Conservation (phyloP, 2,888 invertebrate genomes). For the Anodontia alba region DNA sequence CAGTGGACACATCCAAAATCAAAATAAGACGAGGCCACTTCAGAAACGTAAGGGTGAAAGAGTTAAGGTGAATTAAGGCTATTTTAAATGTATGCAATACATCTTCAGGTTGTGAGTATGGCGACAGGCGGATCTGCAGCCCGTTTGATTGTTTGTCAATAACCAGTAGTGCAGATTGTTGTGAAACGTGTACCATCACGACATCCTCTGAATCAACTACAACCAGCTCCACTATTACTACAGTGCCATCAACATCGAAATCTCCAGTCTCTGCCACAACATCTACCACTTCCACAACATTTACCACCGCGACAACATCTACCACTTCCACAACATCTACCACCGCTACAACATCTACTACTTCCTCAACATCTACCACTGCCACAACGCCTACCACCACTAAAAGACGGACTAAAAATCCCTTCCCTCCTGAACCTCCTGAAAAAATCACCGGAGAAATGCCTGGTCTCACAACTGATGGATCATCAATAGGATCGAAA, state of each 20-base stretch:
- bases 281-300: conserved; percentile 23
- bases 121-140: not conserved
- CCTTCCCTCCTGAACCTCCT: not conserved
- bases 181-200: not conserved
- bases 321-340: conserved; percentile 31
- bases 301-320: conserved; percentile 22
- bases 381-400: conserved; percentile 36
- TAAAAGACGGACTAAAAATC: not conserved
- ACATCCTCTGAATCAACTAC: conserved; percentile 28
- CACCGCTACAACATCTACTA: conserved; percentile 32
- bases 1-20: too few relatives aligned
- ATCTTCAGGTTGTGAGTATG: conserved; percentile 10
- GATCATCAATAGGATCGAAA: too few relatives aligned
- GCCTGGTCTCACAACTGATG: not conserved
- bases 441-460: not conserved
- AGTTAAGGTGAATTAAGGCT: too few relatives aligned
- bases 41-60: too few relatives aligned
- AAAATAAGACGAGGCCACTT: too few relatives aligned
- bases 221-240: conserved; percentile 28
- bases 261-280: conserved; percentile 30
- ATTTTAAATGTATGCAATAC: too few relatives aligned
- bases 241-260: conserved; percentile 32
- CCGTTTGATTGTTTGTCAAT: conserved; percentile 4
- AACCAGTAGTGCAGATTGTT: not conserved
- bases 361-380: conserved; percentile 28